Base-by-base conservation (phyloP, 2,113 vertebrate genomes). In the Ailurus styani region DNA sequence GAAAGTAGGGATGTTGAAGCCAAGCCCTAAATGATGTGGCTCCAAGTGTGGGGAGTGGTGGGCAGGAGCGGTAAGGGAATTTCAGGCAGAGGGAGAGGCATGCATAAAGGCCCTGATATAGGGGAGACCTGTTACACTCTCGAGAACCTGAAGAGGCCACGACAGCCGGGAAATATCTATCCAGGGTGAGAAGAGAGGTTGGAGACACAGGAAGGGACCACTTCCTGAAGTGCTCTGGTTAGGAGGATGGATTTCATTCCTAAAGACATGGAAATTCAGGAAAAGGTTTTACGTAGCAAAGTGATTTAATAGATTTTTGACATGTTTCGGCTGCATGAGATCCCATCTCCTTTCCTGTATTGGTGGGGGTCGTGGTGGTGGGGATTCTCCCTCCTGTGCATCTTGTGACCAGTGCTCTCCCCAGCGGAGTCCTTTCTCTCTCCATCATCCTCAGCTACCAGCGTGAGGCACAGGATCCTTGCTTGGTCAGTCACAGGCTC, bases 201-300 rank as follows among this genome's bases (percentile, higher is more conserved):
- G 8, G 1, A 57, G 52, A 84, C 20, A 18, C 62, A 57, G 37
- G 42, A 34, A 72, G 25, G 52, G 37, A 54, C 31, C 47, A 11
- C 0, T 50, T n/a, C 54, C 34, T 42, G 3, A 6, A 87, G 42
- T 18, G 11, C 4, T 20, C 55, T 84, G 37, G 4, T 7, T 72
- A 20, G 64, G 42, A 72, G 13, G 54, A 31, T 54, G 18, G 66
- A 77, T 83, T 95, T 84, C 72, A 54, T 83, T 90, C 84, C 57
- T 77, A 54, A 68, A 34, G 55, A 83, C 7, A 18, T 5, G 11
- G 29, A 17, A 42, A 81, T 9, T 70, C n/a, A 10, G 13, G 25
- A 40, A n/a, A 77, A 45, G 62, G 9, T 54, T 68, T 47, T 82
- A 14, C 68, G 34, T 42, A 9, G 31, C 18, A 34, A 20, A 50